Conservation (phyloP, 2,797 vertebrate species). For the Leptoclinus maculatus region DNA sequence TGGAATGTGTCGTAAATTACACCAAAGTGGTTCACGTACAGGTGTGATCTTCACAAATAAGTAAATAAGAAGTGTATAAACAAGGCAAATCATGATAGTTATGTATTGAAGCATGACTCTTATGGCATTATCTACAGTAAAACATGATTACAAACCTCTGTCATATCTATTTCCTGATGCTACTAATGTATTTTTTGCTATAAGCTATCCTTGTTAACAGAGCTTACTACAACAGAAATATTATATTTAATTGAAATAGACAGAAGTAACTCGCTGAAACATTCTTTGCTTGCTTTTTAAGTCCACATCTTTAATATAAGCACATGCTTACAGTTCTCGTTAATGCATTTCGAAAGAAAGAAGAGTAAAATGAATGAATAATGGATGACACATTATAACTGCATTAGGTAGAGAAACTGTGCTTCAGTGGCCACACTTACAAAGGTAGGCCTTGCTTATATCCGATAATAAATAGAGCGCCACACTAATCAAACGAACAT, state of each 20-base stretch:
- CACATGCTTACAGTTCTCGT: not conserved
- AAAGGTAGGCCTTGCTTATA: slow-evolving; percentile 42
- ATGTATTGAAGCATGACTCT: slow-evolving; percentile 11
- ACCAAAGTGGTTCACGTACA: slow-evolving; percentile 22
- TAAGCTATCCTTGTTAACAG: not conserved
- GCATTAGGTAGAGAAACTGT: slow-evolving; percentile 26
- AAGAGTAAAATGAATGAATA: slow-evolving; percentile 52
- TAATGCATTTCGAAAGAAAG: slow-evolving; percentile 30
- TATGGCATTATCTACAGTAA: slow-evolving; percentile 14
- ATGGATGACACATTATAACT: slow-evolving; percentile 43
- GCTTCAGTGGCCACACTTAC: slow-evolving; percentile 21
- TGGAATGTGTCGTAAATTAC: slow-evolving; percentile 12
- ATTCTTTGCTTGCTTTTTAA: not conserved
- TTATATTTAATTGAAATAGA: slow-evolving; percentile 14
- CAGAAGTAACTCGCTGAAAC: not conserved
- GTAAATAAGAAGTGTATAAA: not conserved
- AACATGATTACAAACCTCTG: slow-evolving; percentile 19
- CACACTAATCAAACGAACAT: slow-evolving; percentile 71
- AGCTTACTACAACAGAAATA: not conserved
- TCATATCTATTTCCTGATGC: not conserved
- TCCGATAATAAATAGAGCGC: slow-evolving; percentile 72
- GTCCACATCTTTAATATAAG: slow-evolving; percentile 5
- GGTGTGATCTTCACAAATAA: slow-evolving; percentile 27
- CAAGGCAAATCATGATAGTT: not conserved
- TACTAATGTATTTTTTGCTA: not conserved